These are phyloP conservation scores for Phymorhynchus buccinoides DNA, from an alignment of 1,140 invertebrate species.

Conservation along the genomic window DNA sequence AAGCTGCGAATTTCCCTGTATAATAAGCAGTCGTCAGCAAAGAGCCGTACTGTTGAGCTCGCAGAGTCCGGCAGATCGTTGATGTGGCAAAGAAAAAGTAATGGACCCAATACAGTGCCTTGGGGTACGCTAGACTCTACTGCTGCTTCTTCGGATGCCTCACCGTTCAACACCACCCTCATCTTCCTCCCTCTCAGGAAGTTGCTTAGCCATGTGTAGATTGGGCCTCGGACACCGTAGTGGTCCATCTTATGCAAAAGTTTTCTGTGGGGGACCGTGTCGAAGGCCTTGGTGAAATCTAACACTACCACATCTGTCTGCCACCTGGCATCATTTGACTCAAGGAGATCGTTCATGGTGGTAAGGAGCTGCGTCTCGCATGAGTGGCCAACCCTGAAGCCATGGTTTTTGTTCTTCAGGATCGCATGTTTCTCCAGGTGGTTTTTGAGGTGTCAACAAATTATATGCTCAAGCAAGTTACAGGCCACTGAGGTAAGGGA, in stretches of 20 bases:
- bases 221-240: neutral
- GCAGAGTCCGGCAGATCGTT: neutral
- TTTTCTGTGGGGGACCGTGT: conserved; percentile 10
- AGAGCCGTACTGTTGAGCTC: neutral
- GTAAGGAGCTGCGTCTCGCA: conserved; percentile 21
- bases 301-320: conserved; percentile 12
- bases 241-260: conserved; percentile 14
- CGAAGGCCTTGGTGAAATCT: conserved; percentile 29
- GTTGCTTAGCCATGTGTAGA: neutral
- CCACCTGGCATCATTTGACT: neutral
- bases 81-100: conserved; percentile 6
- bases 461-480: conserved; percentile 43
- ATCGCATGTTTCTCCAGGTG: too few relatives aligned
- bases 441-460: conserved; percentile 75
- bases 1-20: neutral
- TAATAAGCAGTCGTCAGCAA: too few relatives aligned
- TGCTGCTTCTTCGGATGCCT: neutral
- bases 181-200: neutral
- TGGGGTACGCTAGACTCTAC: conserved; percentile 3
- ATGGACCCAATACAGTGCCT: neutral
- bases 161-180: neutral
- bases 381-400: conserved; percentile 29
- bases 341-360: neutral
- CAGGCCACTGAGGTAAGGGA: too few relatives aligned
- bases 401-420: conserved; percentile 42